A percentile compares a stretch with the other conserved stretches of the same genome.
These are phyloP conservation scores for Rhinella marina DNA, from an alignment of 2,797 vertebrate genomes.

Conservation along the genomic window DNA sequence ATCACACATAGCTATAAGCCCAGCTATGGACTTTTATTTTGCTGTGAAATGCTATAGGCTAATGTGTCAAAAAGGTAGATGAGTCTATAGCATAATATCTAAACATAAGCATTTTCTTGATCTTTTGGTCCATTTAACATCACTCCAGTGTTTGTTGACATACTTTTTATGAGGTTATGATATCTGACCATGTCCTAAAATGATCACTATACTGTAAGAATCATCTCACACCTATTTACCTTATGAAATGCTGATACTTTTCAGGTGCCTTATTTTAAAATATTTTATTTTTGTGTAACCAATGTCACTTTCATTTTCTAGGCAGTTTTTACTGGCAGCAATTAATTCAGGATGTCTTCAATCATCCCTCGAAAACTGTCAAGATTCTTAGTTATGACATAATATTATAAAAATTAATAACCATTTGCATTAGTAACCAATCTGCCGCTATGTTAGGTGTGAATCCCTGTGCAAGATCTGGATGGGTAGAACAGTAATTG, in stretches of 20 bases:
- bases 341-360: slow-evolving; percentile 31
- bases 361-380: background rate
- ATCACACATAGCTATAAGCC: too few relatives aligned
- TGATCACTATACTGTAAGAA: background rate
- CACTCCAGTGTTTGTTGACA: too few relatives aligned
- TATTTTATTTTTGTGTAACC: background rate
- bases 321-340: background rate
- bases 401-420: slow-evolving; percentile 37
- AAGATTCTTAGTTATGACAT: slow-evolving; percentile 41
- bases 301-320: background rate
- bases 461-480: slow-evolving; percentile 61
- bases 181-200: too few relatives aligned
- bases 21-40: too few relatives aligned
- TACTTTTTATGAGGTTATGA: too few relatives aligned
- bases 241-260: slow-evolving; percentile 4
- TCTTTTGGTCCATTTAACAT: too few relatives aligned
- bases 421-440: slow-evolving; percentile 63
- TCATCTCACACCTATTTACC: background rate
- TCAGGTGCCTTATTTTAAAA: background rate
- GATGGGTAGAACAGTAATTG: slow-evolving; percentile 64
- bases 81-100: too few relatives aligned
- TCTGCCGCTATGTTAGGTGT: slow-evolving; percentile 56
- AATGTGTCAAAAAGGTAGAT: too few relatives aligned
- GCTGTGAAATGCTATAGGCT: too few relatives aligned
- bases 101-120: too few relatives aligned